Conservation (phyloP, 2,888 invertebrate genomes). For the Eupithecia centaureata region DNA sequence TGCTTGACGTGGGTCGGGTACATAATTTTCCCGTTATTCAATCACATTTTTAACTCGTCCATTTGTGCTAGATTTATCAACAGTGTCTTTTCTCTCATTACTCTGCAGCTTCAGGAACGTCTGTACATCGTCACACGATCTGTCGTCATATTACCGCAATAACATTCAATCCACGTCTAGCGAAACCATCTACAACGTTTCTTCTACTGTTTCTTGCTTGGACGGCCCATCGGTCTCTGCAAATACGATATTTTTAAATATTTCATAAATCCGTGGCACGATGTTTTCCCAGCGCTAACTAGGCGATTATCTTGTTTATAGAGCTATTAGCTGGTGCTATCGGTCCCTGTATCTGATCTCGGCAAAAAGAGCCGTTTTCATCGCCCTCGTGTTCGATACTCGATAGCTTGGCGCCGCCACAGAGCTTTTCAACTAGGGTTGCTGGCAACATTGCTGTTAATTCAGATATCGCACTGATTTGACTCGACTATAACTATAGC, state of each 20-base stretch:
- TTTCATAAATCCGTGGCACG: conserved; percentile 54
- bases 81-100: not conserved
- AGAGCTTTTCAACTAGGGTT: conserved; percentile 52
- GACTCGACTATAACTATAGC: too few species aligned
- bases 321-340: conserved; percentile 78
- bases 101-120: not conserved
- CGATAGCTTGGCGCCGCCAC: conserved; percentile 46
- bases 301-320: conserved; percentile 79
- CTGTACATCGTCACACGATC: conserved; percentile 2
- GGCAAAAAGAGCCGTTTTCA: conserved; percentile 77
- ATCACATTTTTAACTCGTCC: conserved; percentile 21
- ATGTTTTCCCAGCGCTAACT: conserved; percentile 69
- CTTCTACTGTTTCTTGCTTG: conserved; percentile 22
- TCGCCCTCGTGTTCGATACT: conserved; percentile 54
- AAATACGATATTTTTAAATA: conserved; percentile 49
- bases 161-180: conserved; percentile 29
- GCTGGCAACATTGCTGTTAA: conserved; percentile 16
- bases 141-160: conserved; percentile 20
- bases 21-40: conserved; percentile 40
- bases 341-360: conserved; percentile 72
- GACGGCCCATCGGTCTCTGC: conserved; percentile 36
- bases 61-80: conserved; percentile 7
- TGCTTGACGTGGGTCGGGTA: conserved; percentile 34
- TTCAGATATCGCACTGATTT: too few species aligned
- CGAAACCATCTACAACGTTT: conserved; percentile 16